Base-by-base conservation (phyloP, 92 coral and sea anemone species). In the Desmophyllum pertusum region DNA sequence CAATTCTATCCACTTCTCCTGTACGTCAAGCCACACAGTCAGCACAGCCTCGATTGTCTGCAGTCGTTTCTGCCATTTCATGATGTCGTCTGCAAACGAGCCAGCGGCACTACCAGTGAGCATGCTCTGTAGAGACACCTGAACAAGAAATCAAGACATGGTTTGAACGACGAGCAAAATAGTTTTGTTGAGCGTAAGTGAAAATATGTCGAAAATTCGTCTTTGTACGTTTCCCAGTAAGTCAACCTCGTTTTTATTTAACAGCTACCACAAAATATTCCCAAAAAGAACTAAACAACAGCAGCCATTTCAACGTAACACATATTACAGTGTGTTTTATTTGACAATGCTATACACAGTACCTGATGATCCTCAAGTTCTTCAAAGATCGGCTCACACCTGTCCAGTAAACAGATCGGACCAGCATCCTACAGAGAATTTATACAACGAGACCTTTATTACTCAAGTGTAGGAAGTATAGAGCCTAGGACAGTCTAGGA, bases 311-410 rank as follows among this genome's bases (percentile, higher is more conserved):
- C n/a, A n/a, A n/a, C n/a, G n/a, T n/a, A n/a, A n/a, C n/a, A n/a
- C n/a, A n/a, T n/a, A n/a, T n/a, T n/a, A n/a, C n/a, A n/a, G 40
- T 1, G 2, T 43, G 39, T 61, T 25, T 51, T 13, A 29, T 5
- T 23, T 35, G 43, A 42, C 10, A 72, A 0, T 11, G 31, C 9
- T 3, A 52, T 46, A 0, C 33, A 38, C 8, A 42, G 17, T 79
- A 96, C 99, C 95, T 96, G 99, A 69, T 96, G 99, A 43, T 95
- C 95, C 79, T 96, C 99, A 10, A 96, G 98, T 42, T 96, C 99
- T 79, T 96, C 99, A 83, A 96, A 96, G 84, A 96, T 94, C 35
- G 99, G 99, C 52, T 96, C 98, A 77, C 99, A 96, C 70, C 87
- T 94, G 76, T 90, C 80, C 63, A 96, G 89, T 31, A 96, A 92